These are phyloP conservation scores for Acanthosepion pharaonis DNA, from an alignment of 2,888 invertebrate species.

Conservation along the genomic window DNA sequence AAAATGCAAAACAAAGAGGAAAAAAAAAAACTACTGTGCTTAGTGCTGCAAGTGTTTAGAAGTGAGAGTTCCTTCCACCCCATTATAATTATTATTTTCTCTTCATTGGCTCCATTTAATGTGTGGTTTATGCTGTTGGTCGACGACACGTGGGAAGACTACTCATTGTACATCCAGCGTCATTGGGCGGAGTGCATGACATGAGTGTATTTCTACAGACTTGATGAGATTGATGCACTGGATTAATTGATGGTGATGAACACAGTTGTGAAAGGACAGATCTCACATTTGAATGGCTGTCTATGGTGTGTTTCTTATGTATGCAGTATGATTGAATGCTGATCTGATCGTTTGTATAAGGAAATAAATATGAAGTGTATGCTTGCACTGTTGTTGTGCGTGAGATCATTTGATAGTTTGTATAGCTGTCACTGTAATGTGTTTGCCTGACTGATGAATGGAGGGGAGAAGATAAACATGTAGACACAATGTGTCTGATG, in stretches of 20 bases:
- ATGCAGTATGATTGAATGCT: constrained; percentile 46
- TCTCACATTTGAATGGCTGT: constrained; percentile 46
- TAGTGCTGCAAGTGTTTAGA: constrained; percentile 45
- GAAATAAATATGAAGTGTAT: constrained; percentile 48
- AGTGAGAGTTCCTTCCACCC: constrained; percentile 46
- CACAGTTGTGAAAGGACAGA: constrained; percentile 43
- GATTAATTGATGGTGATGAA: constrained; percentile 44
- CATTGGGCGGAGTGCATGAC: constrained; percentile 47
- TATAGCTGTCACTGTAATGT: constrained; percentile 47
- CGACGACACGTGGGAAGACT: constrained; percentile 44
- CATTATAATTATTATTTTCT: constrained; percentile 47
- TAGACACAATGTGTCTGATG: constrained; percentile 40
- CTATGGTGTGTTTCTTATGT: constrained; percentile 41
- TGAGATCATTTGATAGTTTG: constrained; percentile 48
- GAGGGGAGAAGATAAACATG: constrained; percentile 39
- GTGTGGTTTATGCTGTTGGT: constrained; percentile 42
- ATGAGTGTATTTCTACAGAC: constrained; percentile 45
- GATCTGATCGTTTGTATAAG: constrained; percentile 45
- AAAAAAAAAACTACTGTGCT: constrained; percentile 44
- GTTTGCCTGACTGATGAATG: constrained; percentile 45
- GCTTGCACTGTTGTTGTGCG: constrained; percentile 48
- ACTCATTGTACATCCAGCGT: constrained; percentile 45
- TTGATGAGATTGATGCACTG: constrained; percentile 42
- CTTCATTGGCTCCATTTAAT: constrained; percentile 47
- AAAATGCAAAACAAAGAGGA: neutral